A percentile compares a stretch with the other conserved stretches of the same genome.
phyloP scores from a whole-genome alignment of 2,113 vertebrate genomes.

The Silurus meridionalis region DNA sequence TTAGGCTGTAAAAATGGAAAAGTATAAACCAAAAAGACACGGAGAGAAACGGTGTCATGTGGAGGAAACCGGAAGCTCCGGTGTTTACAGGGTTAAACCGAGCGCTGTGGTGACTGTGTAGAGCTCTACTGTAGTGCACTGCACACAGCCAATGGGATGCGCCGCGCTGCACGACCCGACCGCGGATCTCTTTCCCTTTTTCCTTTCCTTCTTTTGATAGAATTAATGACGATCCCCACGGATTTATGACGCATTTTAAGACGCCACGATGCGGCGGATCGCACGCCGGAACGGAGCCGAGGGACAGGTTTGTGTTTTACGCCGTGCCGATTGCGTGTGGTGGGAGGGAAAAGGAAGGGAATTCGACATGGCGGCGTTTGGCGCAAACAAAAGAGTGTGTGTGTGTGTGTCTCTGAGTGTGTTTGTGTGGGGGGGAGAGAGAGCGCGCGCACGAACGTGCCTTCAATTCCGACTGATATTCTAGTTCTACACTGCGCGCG shows the following conservation, averaged over 20 bases:
- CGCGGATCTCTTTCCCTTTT: background rate
- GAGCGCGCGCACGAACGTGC: background rate
- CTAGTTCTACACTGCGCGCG: too few relatives aligned
- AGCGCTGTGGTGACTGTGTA: constrained; percentile 43
- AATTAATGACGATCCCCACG: background rate
- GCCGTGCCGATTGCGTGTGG: too few relatives aligned
- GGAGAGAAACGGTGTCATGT: too few relatives aligned
- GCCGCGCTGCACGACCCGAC: background rate
- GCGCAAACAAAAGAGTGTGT: constrained; percentile 4
- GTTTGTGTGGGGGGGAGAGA: background rate
- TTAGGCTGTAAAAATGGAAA: background rate
- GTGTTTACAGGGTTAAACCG: background rate
- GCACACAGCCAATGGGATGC: constrained; percentile 50
- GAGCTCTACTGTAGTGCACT: constrained; percentile 57
- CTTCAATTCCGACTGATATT: too few relatives aligned
- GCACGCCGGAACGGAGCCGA: background rate
- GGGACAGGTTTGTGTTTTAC: constrained; percentile 14
- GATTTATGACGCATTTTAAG: background rate
- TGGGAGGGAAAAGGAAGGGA: background rate
- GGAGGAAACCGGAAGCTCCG: background rate
- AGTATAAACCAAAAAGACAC: background rate
- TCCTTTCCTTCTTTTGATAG: too few relatives aligned
- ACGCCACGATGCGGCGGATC: background rate
- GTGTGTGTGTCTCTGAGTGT: background rate
- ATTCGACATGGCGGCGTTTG: constrained; percentile 29